Conservation (phyloP, 2,113 vertebrate species). For the Strix uralensis region DNA sequence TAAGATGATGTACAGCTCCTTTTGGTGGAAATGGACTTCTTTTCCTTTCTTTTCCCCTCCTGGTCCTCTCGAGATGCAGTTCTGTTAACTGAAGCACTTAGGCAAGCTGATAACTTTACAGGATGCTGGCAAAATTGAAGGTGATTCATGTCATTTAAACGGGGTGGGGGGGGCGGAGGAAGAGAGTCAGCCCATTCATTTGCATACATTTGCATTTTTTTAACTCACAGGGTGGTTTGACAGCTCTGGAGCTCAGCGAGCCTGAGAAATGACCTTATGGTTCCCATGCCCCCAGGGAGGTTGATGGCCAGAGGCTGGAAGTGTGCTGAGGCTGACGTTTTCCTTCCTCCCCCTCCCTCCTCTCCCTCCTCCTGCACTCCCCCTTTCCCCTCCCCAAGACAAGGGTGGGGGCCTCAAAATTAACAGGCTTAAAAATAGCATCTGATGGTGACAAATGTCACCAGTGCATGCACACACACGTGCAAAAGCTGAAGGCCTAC, state of each 20-base stretch:
- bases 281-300: slow-evolving; percentile 25
- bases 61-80: neutral
- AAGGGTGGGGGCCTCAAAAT: slow-evolving; percentile 34
- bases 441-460: neutral
- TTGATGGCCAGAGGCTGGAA: slow-evolving; percentile 6
- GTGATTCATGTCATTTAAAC: slow-evolving; percentile 41
- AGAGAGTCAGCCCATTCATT: neutral
- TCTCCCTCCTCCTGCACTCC: neutral
- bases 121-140: slow-evolving; percentile 28
- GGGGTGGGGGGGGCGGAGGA: neutral
- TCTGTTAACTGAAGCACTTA: neutral
- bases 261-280: slow-evolving; percentile 56
- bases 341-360: neutral
- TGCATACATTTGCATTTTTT: slow-evolving; percentile 38
- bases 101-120: neutral
- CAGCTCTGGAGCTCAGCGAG: neutral
- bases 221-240: slow-evolving; percentile 12
- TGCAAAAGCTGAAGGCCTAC: neutral
- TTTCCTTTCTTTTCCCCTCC: neutral
- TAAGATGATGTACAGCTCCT: neutral
- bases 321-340: neutral
- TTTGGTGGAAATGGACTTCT: neutral
- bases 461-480: neutral
- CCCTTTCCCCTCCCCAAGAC: neutral
- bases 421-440: slow-evolving; percentile 35